Evolutionary conservation across 2,797 vertebrate genomes (phyloP).

Genomic region (Acanthurus leucopareius): DNA sequence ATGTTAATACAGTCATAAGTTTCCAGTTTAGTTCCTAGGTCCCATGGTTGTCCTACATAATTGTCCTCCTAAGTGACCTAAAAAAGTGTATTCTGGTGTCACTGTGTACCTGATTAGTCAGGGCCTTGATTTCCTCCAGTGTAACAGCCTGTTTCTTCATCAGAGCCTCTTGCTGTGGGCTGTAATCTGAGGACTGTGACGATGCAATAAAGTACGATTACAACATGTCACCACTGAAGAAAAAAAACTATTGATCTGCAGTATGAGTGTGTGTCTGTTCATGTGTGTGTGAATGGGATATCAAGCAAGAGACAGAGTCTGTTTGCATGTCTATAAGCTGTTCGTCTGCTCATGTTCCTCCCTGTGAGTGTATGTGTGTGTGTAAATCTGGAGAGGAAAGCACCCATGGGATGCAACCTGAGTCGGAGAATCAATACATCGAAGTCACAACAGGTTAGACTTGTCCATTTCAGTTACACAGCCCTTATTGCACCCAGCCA

Average conservation of each 20-base stretch:
- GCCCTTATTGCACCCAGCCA: constrained; percentile 16
- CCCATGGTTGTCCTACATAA: background rate
- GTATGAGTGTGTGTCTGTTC: constrained; percentile 31
- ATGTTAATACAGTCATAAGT: background rate
- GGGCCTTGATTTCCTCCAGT: constrained; percentile 88
- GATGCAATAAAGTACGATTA: constrained; percentile 42
- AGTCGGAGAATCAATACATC: constrained; percentile 72
- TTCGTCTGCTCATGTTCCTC: constrained; percentile 63
- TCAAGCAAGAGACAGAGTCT: constrained; percentile 49
- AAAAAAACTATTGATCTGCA: constrained; percentile 57
- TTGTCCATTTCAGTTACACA: constrained; percentile 56
- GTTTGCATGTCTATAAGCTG: constrained; percentile 52
- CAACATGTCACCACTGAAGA: constrained; percentile 34
- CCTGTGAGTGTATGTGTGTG: constrained; percentile 41
- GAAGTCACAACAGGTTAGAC: constrained; percentile 66
- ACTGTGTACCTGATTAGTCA: constrained; percentile 87
- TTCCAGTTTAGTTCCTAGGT: background rate
- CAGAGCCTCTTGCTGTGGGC: constrained; percentile 87
- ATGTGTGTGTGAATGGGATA: constrained; percentile 35
- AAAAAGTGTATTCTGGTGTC: constrained; percentile 14
- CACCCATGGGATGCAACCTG: constrained; percentile 75
- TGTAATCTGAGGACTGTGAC: constrained; percentile 86
- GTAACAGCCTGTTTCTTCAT: constrained; percentile 91
- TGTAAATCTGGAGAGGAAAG: constrained; percentile 43
- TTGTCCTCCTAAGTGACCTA: background rate